Percentiles rank a stretch among this genome's conserved stretches.
Conservation (phyloP, 2,113 vertebrate genomes). For the Dasyornis broadbenti region DNA sequence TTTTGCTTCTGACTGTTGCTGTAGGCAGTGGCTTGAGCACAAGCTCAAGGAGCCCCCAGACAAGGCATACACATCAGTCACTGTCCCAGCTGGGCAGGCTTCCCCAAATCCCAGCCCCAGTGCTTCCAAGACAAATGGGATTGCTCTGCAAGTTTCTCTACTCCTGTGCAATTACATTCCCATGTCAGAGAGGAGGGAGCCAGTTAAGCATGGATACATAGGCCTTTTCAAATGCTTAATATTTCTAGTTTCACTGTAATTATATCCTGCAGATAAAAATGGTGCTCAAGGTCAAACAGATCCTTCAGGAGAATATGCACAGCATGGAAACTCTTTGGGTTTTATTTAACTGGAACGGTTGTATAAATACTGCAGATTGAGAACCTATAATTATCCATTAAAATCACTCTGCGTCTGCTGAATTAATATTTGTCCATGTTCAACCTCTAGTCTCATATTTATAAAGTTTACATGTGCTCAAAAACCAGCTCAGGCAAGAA, state of each 20-base stretch:
- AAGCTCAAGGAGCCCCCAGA: background rate
- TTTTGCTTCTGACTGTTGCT: background rate
- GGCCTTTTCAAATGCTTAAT: background rate
- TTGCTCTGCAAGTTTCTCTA: background rate
- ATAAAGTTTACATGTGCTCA: background rate
- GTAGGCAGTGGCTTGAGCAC: background rate
- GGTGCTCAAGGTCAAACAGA: conserved; percentile 49
- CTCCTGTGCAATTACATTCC: background rate
- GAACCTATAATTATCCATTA: conserved; percentile 47
- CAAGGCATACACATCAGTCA: background rate
- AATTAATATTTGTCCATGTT: conserved; percentile 16
- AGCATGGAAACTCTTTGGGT: background rate
- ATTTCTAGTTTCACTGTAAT: conserved; percentile 21
- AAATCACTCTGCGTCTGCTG: conserved; percentile 17
- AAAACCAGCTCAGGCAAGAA: background rate
- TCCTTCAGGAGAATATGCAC: conserved; percentile 18
- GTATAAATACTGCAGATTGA: conserved; percentile 40
- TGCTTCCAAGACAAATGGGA: background rate
- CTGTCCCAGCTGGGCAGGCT: accelerated
- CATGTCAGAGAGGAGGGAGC: background rate
- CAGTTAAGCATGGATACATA: background rate
- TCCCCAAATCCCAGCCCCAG: background rate
- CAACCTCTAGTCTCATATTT: background rate
- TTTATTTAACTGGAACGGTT: conserved; percentile 30
- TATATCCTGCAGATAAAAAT: conserved; percentile 45